Base-by-base conservation (phyloP, 2,888 invertebrate species). In the Bugula neritina region DNA sequence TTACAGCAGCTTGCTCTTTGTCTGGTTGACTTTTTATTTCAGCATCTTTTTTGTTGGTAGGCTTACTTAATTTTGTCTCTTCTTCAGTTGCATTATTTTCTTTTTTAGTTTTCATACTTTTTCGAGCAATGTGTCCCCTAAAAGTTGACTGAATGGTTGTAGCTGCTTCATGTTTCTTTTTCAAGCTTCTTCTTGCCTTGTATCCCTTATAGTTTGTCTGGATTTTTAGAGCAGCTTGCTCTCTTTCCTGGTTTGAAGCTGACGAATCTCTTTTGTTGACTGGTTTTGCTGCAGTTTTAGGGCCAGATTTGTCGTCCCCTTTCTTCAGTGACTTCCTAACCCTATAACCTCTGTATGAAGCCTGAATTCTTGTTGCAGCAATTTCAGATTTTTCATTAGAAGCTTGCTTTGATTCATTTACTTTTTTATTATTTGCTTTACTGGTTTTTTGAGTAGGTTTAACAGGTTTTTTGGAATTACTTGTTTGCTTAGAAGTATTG, bases 211-310 rank as follows among this genome's bases (percentile, higher is more conserved):
- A 75, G 25, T 71, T 71, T n/a, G 75, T 73, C 55, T 76, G 76
- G 27, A 76, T 76, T 57, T 75, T 76, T 13, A 73, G 72, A 27
- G 76, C 76, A 43, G 76, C 76, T 34, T 73, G n/a, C 29, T 72
- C 54, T n/a, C 73, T 73, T 23, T 43, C 43, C 54, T 54, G 54
- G n/a, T n/a, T n/a, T n/a, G n/a, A n/a, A n/a, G n/a, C n/a, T n/a
- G n/a, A n/a, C 17, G 5, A 5, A 43, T 43, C 43, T 43, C 17
- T 43, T 43, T 5, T 43, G 5, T 43, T 5, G 5, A 10, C 43
- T 43, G 43, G 43, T 10, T 43, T 17, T 10, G 43, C 43, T 17
- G 5, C 43, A 10, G 43, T 43, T n/a, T n/a, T n/a, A 13, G 13
- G 3, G 35, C 29, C 29, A 17, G 13, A 10, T 27, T 3, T 5